These are phyloP conservation scores for Diarsia mendica DNA, from an alignment of 2,888 invertebrate genomes.

Conservation along the genomic window DNA sequence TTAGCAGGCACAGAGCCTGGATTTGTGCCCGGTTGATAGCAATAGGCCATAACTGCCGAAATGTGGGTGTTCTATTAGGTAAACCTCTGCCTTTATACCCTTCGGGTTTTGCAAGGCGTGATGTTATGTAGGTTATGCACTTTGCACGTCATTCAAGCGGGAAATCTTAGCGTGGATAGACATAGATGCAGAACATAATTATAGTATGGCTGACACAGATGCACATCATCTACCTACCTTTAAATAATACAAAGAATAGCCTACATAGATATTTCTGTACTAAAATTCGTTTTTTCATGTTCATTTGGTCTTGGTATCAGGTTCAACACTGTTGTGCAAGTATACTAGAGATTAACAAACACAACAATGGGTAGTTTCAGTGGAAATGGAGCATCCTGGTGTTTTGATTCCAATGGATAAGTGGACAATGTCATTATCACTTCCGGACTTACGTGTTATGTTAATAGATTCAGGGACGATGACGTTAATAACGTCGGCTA, in stretches of 20 bases:
- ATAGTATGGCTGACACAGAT: too few species aligned
- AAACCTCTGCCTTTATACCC: too few species aligned
- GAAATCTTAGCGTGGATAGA: neutral
- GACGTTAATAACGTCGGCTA: neutral
- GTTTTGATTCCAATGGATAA: constrained; percentile 34
- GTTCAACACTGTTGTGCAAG: constrained; percentile 28
- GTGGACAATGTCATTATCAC: constrained; percentile 35
- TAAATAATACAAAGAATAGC: too few species aligned
- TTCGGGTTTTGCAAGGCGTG: too few species aligned
- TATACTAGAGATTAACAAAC: neutral
- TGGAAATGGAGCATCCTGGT: constrained; percentile 34
- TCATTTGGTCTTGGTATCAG: constrained; percentile 8
- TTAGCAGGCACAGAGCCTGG: too few species aligned
- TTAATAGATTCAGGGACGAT: constrained; percentile 34
- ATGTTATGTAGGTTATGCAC: too few species aligned
- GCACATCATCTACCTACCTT: too few species aligned
- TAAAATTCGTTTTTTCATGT: neutral
- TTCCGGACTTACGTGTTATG: constrained; percentile 35
- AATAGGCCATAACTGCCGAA: too few species aligned
- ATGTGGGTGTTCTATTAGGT: too few species aligned
- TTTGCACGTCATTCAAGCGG: too few species aligned
- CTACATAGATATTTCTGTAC: neutral
- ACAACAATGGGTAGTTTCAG: constrained; percentile 42
- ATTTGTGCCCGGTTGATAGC: too few species aligned
- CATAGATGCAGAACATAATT: neutral